Conservation (phyloP, 2,888 invertebrate genomes). For the Lithophane ornitopus region DNA sequence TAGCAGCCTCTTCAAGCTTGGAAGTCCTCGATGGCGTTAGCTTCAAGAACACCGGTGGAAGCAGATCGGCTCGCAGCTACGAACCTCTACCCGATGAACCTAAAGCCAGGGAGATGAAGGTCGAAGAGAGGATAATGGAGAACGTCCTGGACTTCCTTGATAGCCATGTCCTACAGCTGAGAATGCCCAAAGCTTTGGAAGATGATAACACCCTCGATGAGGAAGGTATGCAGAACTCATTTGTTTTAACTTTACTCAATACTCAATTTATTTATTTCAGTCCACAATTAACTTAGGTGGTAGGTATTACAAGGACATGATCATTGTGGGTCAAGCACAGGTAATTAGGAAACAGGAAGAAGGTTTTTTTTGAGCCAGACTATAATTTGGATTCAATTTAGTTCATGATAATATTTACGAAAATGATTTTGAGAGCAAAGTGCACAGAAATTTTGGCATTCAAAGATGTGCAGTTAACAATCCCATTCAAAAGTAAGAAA, state of each 20-base stretch:
- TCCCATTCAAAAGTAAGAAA: not conserved
- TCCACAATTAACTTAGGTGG: not conserved
- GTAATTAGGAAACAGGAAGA: too few species aligned
- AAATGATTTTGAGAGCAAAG: not conserved
- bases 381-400: not conserved
- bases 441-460: not conserved
- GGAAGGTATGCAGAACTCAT: conserved; percentile 79
- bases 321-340: not conserved
- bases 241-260: not conserved
- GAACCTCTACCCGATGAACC: conserved; percentile 86
- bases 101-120: conserved; percentile 82
- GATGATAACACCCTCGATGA: conserved; percentile 87
- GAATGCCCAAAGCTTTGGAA: conserved; percentile 86
- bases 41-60: conserved; percentile 85
- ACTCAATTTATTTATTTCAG: not conserved
- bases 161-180: conserved; percentile 84
- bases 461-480: not conserved
- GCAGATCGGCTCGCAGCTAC: conserved; percentile 85
- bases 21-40: conserved; percentile 84
- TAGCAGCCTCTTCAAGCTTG: conserved; percentile 85
- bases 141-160: conserved; percentile 87
- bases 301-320: not conserved
- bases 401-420: not conserved
- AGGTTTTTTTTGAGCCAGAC: not conserved
- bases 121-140: conserved; percentile 87